Conservation (phyloP, 2,113 vertebrate genomes). For the Zeus faber region DNA sequence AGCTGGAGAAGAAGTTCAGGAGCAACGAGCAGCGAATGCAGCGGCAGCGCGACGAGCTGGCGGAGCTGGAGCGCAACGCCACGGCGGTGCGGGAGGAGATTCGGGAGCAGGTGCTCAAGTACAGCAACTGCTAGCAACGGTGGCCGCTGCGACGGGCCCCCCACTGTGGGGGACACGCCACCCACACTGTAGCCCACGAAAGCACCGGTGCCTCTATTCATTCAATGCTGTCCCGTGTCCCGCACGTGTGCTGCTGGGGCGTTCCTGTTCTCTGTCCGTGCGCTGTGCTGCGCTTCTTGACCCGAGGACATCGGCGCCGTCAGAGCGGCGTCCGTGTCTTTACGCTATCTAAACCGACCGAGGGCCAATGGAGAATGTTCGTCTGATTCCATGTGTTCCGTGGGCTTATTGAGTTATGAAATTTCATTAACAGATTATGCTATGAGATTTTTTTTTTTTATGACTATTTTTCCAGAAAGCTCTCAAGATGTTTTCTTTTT, state of each 20-base stretch:
- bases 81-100: constrained; percentile 68
- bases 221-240: no score
- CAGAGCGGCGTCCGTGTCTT: constrained; percentile 16
- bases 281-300: constrained; percentile 39
- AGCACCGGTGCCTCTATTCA: no score
- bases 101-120: constrained; percentile 57
- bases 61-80: constrained; percentile 68
- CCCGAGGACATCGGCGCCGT: constrained; percentile 7
- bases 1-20: constrained; percentile 75
- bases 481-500: constrained; percentile 6
- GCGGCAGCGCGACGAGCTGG: constrained; percentile 66
- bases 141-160: no score
- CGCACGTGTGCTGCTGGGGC: no score
- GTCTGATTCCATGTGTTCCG: constrained; percentile 22
- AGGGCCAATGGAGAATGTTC: constrained; percentile 29
- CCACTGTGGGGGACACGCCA: no score
- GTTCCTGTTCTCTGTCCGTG: constrained; percentile 30
- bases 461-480: constrained; percentile 41
- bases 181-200: no score
- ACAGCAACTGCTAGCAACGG: constrained; percentile 66
- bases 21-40: constrained; percentile 75
- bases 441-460: constrained; percentile 19
- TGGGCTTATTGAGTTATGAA: constrained; percentile 14
- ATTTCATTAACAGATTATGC: constrained; percentile 30
- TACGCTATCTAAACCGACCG: constrained; percentile 37